Conservation (phyloP, 2,888 invertebrate species). For the Himalopsyche anomala region DNA sequence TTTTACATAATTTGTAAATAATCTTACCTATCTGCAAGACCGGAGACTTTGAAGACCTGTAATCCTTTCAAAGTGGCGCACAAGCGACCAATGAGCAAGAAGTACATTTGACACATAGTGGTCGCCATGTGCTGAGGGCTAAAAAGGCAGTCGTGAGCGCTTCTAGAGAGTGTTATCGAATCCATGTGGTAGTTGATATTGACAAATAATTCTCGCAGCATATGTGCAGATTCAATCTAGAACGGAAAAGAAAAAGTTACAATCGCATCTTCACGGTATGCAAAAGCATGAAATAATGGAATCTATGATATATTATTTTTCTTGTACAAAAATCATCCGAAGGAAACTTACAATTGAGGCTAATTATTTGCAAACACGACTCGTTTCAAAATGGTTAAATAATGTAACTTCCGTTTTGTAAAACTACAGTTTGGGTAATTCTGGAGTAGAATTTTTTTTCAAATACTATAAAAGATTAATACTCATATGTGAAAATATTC, state of each 20-base stretch:
- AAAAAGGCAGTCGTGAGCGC: slow-evolving; percentile 91
- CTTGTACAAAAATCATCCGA: no score
- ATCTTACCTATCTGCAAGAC: slow-evolving; percentile 84
- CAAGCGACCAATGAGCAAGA: slow-evolving; percentile 93
- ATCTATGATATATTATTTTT: no score
- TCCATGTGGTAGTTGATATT: slow-evolving; percentile 87
- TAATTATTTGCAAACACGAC: no score
- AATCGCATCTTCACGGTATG: no score
- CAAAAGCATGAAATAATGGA: no score
- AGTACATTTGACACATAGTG: slow-evolving; percentile 96
- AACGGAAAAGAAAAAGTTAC: slow-evolving; percentile 58
- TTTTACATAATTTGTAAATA: background rate
- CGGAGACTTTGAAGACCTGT: slow-evolving; percentile 83
- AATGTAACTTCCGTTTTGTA: no score
- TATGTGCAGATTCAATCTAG: slow-evolving; percentile 69
- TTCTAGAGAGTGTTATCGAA: slow-evolving; percentile 83
- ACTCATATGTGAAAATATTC: no score
- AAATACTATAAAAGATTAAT: no score
- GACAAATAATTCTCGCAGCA: slow-evolving; percentile 86
- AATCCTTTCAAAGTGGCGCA: slow-evolving; percentile 84
- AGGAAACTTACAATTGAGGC: no score
- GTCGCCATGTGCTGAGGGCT: slow-evolving; percentile 92
- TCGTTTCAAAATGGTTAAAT: no score
- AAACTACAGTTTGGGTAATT: no score
- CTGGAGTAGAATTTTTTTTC: no score